Evolutionary conservation across 2,888 invertebrate species (phyloP), one percentile per base, ranked within the genome.

Genomic region (Acutogordius australiensis): DNA sequence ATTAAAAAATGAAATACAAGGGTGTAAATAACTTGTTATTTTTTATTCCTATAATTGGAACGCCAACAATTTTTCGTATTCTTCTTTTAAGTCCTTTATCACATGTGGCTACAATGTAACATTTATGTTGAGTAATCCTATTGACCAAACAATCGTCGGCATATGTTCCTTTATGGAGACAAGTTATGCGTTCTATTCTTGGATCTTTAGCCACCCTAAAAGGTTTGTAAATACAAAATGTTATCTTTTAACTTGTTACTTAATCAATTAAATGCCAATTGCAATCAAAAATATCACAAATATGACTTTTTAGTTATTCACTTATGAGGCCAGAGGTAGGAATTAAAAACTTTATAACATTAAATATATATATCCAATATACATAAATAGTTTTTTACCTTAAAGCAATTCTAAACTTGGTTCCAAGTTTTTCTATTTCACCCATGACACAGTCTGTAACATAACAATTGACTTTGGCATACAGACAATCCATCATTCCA

Each of bases 61-160:
- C 91, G 57, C 97, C 97, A 0, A 94, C 90, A 65, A 97, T 84
- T 74, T 97, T 97, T 61, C 97, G 75, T 64, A 99, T 84, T 67
- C 97, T 78, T 67, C 85, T 76, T 71, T 88, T 90, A 63, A 97
- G 76, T 70, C 94, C 97, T 71, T 84, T 90, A 72, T 97, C 97
- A 75, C 91, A 94, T 18, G 97, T 97, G 1, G 90, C 97, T 30
- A 99, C 91, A 67, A 97, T 94, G 70, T 91, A 99, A 74, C 94
- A 97, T 70, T 97, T 99, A 71, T 94, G 91, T 77, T 80, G 87
- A 1, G 81, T 86, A 1, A 97, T 82, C 66, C 94, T 77, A 68
- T 94, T 84, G 1, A 94, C 85, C 61, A 97, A 75, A 70, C 97
- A 99, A 72, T 99, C 94, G 73, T 99, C 97, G 63, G 97, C 97